Evolutionary conservation across 2,113 vertebrate genomes (phyloP).

Genomic region (Pseudorectes ferrugineus): DNA sequence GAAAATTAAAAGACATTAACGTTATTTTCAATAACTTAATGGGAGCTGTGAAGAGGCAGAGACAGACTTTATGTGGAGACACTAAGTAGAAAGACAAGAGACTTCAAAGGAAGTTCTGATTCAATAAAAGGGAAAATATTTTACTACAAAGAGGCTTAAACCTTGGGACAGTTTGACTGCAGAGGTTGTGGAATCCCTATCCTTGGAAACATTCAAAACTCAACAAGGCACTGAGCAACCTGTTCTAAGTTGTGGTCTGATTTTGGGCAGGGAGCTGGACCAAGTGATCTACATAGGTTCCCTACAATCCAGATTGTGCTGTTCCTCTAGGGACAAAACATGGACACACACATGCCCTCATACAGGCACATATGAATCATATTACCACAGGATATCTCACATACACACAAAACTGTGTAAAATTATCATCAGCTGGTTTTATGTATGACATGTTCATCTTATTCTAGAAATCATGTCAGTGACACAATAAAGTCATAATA

Average conservation of each 20-base stretch:
- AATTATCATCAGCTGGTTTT: neutral
- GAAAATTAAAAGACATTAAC: neutral
- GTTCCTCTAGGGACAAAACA: neutral
- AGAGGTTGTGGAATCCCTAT: neutral
- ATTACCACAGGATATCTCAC: neutral
- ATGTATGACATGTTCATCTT: neutral
- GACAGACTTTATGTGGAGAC: neutral
- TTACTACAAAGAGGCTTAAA: accelerated
- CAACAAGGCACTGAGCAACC: neutral
- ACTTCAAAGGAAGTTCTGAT: neutral
- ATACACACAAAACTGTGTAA: neutral
- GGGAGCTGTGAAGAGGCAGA: neutral
- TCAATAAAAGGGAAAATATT: neutral
- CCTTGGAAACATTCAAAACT: neutral
- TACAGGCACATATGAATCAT: neutral
- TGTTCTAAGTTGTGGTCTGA: neutral
- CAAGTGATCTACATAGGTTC: neutral
- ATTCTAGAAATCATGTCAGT: neutral
- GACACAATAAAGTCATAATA: neutral
- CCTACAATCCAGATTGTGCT: neutral
- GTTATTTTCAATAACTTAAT: neutral
- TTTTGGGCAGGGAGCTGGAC: neutral
- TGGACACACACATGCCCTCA: accelerated
- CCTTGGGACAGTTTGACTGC: neutral
- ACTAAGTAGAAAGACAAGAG: neutral